Base-by-base conservation (phyloP, 2,113 vertebrate genomes). In the Hassar affinis region DNA sequence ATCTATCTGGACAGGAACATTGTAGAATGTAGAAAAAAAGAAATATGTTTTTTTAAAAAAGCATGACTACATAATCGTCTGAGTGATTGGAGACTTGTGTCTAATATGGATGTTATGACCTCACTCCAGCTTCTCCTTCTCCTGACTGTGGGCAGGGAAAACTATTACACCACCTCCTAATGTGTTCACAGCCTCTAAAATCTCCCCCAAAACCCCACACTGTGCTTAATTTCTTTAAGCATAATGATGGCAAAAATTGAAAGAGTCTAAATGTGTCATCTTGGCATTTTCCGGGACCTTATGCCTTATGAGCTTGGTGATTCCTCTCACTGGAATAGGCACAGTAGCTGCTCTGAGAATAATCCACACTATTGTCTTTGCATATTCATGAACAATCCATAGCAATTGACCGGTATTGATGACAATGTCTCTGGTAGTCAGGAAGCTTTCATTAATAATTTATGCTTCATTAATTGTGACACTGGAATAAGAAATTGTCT, bases 381-480 rank as follows among this genome's bases (percentile, higher is more conserved):
- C 71, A 77, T 77, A 77, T 77, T 66, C 33, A 83, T 64, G 72
- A 66, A 62, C 69, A 42, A 62, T 52, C 72, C 42, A 30, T 22
- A 78, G 27, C 57, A 62, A 77, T n/a, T 77, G 72, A 83, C 72
- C 33, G 25, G 18, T 83, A 83, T 75, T 54, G 59, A 68, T 83
- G 74, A 38, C 59, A 61, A 66, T 56, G 49, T 68, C 74, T 83
- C 25, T 68, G 47, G 22, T 30, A 56, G 59, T 49, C 47, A 54
- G 45, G 74, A 66, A 17, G 33, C 61, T 66, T 83, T 56, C 54
- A 78, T 52, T 61, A 79, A 45, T 79, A 61, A 79, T 79, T 61
- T 61, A 22, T 27, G 74, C 71, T 74, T 49, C 80, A 79, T 79
- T 61, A 79, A 79, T 45, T 79, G 51, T 66, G 74, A 33, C 54